Base-by-base conservation (phyloP, 2,888 invertebrate species). In the Sphaerophoria rueppellii region DNA sequence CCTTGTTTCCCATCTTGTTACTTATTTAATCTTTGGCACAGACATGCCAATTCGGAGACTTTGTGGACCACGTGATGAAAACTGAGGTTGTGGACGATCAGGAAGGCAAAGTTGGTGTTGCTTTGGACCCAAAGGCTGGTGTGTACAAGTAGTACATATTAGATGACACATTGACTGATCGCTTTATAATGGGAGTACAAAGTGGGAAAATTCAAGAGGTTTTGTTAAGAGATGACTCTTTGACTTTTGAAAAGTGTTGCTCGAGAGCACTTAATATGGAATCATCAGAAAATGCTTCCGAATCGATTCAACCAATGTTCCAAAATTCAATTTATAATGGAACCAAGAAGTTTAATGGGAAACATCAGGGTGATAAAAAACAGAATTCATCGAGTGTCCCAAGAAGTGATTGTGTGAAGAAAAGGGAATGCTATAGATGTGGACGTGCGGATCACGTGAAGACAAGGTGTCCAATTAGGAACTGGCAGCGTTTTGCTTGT, bases 161-260 rank as follows among this genome's bases (percentile, higher is more conserved):
- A 37, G 72, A 78, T 40, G 40, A 40, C 6, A 4, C 6, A 7
- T 9, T 78, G 14, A 46, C 52, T 6, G 81, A 82, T 70, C 61
- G 67, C 12, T 81, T 81, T 16, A 87, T 87, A 40, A 40, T 40
- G 50, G 93, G 74, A 0, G 16, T 83, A 16, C 43, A 55, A 5
- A n/a, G 35, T 55, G 55, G n/a, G n/a, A 55, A 55, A 55, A 35
- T 55, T 55, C 34, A 55, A 55, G 34, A 55, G 35, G 34, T 35
- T 12, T n/a, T 55, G n/a, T 11, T 55, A n/a, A 55, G 35, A n/a
- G 34, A 55, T 6, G 55, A 55, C 34, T 55, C 55, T 24, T 24
- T 52, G 16, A 34, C 55, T 12, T 55, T 55, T 35, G 55, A 35
- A 24, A 57, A 55, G 57, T 37, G 46, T 16, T 34, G 40, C 40